A percentile compares a stretch with the other conserved stretches of the same genome.
Evolutionary conservation across 2,888 invertebrate genomes (phyloP).

Genomic region (Lomographa bimaculata): DNA sequence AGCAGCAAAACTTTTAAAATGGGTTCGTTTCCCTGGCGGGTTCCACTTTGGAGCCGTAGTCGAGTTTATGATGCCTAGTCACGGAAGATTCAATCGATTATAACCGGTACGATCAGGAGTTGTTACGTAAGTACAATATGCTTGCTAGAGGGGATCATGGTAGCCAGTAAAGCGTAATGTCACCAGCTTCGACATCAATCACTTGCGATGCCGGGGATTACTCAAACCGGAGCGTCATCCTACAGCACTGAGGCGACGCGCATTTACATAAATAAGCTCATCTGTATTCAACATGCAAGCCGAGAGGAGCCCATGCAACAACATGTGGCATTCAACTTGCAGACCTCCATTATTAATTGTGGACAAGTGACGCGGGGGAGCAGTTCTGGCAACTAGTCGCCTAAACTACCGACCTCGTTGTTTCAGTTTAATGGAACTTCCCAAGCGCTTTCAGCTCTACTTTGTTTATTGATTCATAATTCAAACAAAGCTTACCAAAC

Average conservation of each 20-base stretch:
- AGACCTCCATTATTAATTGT: constrained; percentile 79
- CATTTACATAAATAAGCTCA: constrained; percentile 81
- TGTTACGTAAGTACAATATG: constrained; percentile 29
- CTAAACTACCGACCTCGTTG: constrained; percentile 46
- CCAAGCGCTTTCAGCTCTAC: constrained; percentile 41
- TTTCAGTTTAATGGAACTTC: constrained; percentile 65
- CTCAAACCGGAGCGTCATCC: constrained; percentile 64
- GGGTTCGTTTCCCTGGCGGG: constrained; percentile 3
- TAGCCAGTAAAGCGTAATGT: constrained; percentile 56
- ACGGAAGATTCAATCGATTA: constrained; percentile 9
- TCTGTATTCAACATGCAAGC: constrained; percentile 77
- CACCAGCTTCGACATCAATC: constrained; percentile 71
- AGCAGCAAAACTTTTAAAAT: constrained; percentile 7
- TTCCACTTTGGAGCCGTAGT: background rate
- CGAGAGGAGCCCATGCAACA: constrained; percentile 72
- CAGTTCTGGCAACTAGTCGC: constrained; percentile 42
- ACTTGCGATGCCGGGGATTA: constrained; percentile 71
- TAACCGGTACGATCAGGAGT: constrained; percentile 1
- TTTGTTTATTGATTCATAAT: constrained; percentile 56
- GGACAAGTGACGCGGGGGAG: constrained; percentile 69
- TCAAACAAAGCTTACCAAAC: constrained; percentile 35
- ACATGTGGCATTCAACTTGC: constrained; percentile 78
- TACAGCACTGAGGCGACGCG: constrained; percentile 56
- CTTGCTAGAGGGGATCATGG: constrained; percentile 38
- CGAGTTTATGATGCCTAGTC: constrained; percentile 4